Base-by-base conservation (phyloP, 2,113 vertebrate genomes). In the Pedetes capensis region DNA sequence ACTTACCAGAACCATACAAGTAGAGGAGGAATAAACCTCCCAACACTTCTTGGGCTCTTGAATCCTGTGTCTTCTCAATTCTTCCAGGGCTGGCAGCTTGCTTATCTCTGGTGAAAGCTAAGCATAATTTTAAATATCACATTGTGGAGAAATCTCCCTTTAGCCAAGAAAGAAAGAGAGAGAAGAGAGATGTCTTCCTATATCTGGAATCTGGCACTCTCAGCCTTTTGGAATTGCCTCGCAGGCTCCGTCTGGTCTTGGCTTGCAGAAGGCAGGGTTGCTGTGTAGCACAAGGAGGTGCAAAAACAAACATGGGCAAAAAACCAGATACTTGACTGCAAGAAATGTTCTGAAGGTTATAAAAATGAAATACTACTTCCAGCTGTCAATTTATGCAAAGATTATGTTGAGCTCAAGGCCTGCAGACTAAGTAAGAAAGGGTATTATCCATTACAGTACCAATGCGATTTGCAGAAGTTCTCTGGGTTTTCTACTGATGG, bases 291-390 rank as follows among this genome's bases (percentile, higher is more conserved):
- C 91, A 51, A 32, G 55, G 64, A 93, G 42, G 76, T 96, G 64
- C 75, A 93, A 96, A 97, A 97, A 32, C 80, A 97, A 96, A 96
- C n/a, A 93, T 92, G 53, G 37, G 88, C 85, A 78, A 17, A 80
- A 81, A 85, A 95, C 80, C 96, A 97, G 96, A 93, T 61, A 94
- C 64, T 93, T 87, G 75, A 95, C 91, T 76, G 82, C 27, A 87
- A 96, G 83, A 93, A 94, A 95, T 12, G 83, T 95, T 93, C 68
- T 95, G 90, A 96, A 68, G 94, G 91, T 95, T 96, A 90, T 94
- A 97, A 93, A 97, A 97, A 25, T 68, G 93, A 97, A 96, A 91
- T 97, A 53, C 69, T 82, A 37, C 94, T 97, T 97, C 76, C 64
- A 85, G 84, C 92, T 96, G 68, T 82, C 63, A 29, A 81, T 57